Base-by-base conservation (phyloP, 2,888 invertebrate genomes). In the Eupeodes luniger region DNA sequence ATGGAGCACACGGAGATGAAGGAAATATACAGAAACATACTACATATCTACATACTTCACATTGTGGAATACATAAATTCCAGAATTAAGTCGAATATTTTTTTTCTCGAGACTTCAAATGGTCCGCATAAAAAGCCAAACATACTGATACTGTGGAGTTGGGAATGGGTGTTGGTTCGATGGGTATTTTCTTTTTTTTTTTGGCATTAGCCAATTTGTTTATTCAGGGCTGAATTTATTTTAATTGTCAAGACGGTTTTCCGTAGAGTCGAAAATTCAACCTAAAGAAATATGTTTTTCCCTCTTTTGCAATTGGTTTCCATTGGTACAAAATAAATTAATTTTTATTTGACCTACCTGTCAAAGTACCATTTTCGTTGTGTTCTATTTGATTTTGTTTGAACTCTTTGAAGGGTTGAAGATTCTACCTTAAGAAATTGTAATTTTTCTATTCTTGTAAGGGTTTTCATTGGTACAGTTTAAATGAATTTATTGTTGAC, bases 121-220 rank as follows among this genome's bases (percentile, higher is more conserved):
- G 70, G 40, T 11, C 72, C 59, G 53, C 66, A 78, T 83, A 67
- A 74, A 83, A 67, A 67, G 61, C 47, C 77, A 83, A 83, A 78
- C 40, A 40, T 59, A 70, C 11, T 61, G 27, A 27, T 27, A 27
- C 27, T 27, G 27, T 27, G 27, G 2, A 27, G 27, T 27, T 64
- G 66, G 82, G 70, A 72, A 77, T 66, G 72, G 72, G 82, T 59
- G 74, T 74, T 64, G 70, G 55, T 72, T 51, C 53, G 61, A 61
- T 51, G 75, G 36, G 55, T 10, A 7, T 64, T 62, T 62, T 36
- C 36, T 64, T 59, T 80, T 57, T 57, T 70, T 19, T 19, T 19
- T 19, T 19, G 66, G 47, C 34, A 49, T 51, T 11, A 12, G 40
- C 62, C 59, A 59, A 72, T 44, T 57, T 34, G 4, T 11, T 40